Evolutionary conservation across 2,888 invertebrate genomes (phyloP).

Genomic region (Thalpophila matura): DNA sequence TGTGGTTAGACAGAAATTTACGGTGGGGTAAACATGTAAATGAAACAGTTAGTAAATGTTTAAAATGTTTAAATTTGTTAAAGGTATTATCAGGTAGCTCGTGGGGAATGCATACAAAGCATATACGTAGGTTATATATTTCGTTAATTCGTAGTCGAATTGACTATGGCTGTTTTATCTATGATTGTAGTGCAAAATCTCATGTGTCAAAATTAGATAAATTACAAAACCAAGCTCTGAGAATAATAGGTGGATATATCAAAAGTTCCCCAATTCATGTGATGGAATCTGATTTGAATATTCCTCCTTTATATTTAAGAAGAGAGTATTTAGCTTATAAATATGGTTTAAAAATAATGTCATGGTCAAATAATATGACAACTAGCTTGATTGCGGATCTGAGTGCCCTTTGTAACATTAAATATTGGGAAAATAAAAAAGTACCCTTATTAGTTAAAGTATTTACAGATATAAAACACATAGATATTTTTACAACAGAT

Average conservation of each 20-base stretch:
- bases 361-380: conserved; percentile 5
- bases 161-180: conserved; percentile 8
- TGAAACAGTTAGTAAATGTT: conserved; percentile 2
- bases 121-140: conserved; percentile 3
- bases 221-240: conserved; percentile 5
- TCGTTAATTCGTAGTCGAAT: conserved; percentile 8
- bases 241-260: conserved; percentile 12
- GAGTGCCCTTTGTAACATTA: background rate
- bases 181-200: conserved; percentile 5
- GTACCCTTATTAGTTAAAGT: background rate
- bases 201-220: conserved; percentile 1
- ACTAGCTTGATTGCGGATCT: background rate
- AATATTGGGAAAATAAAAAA: conserved; percentile 12
- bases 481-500: background rate
- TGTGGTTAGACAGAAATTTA: conserved; percentile 12
- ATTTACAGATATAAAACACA: background rate
- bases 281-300: conserved; percentile 8
- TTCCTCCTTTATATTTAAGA: background rate
- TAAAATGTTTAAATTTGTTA: conserved; percentile 6
- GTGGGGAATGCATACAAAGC: background rate
- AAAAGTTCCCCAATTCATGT: too few relatives aligned
- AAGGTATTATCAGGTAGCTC: background rate
- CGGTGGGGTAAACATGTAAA: conserved; percentile 10
- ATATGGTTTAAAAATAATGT: background rate
- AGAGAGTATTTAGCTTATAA: conserved; percentile 6